Percentiles rank a stretch among this genome's conserved stretches.
Conservation (phyloP, 2,888 invertebrate genomes). For the Nebria brevicollis region DNA sequence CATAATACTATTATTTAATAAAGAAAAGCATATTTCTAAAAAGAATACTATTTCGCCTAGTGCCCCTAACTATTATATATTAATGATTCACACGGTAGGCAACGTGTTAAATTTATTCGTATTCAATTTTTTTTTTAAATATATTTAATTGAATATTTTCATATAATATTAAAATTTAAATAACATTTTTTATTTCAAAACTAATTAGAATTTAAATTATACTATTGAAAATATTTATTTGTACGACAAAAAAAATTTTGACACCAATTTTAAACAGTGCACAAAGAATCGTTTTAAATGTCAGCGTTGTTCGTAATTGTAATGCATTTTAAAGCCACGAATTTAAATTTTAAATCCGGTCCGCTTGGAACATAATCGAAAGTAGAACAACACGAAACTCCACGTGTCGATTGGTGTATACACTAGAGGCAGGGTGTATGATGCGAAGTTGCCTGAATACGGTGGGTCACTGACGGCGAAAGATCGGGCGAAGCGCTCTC, state of each 20-base stretch:
- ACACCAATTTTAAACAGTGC: not conserved
- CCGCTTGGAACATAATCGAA: not conserved
- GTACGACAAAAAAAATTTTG: not conserved
- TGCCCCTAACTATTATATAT: too few species aligned
- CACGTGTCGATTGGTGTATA: not conserved
- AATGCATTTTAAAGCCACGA: not conserved
- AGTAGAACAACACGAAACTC: not conserved
- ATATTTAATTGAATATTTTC: too few species aligned
- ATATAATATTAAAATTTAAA: not conserved
- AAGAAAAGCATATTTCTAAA: too few species aligned
- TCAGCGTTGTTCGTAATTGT: not conserved
- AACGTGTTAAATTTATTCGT: too few species aligned
- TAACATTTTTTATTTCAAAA: not conserved
- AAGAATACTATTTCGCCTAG: too few species aligned
- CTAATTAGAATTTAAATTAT: not conserved
- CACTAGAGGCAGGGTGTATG: constrained; percentile 4
- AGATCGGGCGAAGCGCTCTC: constrained; percentile 7
- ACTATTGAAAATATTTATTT: not conserved
- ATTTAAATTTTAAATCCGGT: not conserved
- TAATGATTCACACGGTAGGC: too few species aligned
- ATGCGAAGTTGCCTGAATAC: not conserved
- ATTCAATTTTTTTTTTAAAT: too few species aligned
- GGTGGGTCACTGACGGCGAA: constrained; percentile 10
- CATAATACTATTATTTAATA: too few species aligned
- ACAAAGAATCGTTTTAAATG: not conserved